Percentiles rank a stretch among this genome's conserved stretches.
These are phyloP conservation scores for Drosophila gaucha DNA, from an alignment of 2,888 invertebrate genomes.

Conservation along the genomic window DNA sequence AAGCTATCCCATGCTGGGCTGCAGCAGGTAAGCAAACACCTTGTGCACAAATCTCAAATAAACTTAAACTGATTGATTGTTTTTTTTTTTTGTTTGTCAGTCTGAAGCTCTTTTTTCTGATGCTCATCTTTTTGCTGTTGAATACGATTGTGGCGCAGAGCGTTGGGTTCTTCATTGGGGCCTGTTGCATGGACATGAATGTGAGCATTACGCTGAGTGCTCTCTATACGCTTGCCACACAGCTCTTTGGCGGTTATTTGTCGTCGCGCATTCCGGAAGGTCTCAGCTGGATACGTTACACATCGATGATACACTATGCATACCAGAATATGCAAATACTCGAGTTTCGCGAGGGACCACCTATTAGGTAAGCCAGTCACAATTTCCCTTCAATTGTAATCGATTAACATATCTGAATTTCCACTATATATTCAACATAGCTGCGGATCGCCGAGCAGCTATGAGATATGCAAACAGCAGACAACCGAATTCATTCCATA, in stretches of 20 bases:
- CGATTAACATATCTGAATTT: constrained; percentile 11
- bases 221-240: constrained; percentile 90
- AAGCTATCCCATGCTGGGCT: constrained; percentile 91
- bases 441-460: constrained; percentile 89
- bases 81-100: constrained; percentile 65
- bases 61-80: no score
- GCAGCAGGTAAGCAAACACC: constrained; percentile 71
- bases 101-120: constrained; percentile 88
- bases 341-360: constrained; percentile 89
- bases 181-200: constrained; percentile 91
- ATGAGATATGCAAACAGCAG: constrained; percentile 87
- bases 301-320: constrained; percentile 92
- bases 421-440: no score
- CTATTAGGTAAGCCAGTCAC: constrained; percentile 87
- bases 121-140: constrained; percentile 89
- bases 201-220: constrained; percentile 91
- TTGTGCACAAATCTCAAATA: background rate
- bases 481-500: constrained; percentile 87
- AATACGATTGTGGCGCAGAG: constrained; percentile 91
- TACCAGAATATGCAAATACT: constrained; percentile 93
- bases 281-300: constrained; percentile 90
- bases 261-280: constrained; percentile 90
- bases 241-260: constrained; percentile 90
- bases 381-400: background rate
- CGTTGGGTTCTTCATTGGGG: constrained; percentile 92